Base-by-base conservation (phyloP, 2,797 vertebrate species). In the Neosalanx taihuensis region DNA sequence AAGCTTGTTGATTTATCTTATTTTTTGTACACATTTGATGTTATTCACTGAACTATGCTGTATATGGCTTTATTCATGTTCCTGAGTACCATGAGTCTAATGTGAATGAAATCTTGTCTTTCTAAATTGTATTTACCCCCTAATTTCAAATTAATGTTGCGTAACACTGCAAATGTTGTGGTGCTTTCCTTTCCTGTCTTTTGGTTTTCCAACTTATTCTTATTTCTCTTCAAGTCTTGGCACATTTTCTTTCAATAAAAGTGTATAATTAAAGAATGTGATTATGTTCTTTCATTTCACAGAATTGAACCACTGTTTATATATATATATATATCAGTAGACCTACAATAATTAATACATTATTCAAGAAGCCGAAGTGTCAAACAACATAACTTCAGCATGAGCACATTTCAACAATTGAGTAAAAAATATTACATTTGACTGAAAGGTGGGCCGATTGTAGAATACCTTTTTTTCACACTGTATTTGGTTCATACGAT, bases 221-320 rank as follows among this genome's bases (percentile, higher is more conserved):
- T 76, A 68, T 81, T 73, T 83, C 67, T 78, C 53, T 59, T 89
- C 79, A 88, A 88, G 91, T 85, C 75, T 87, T 70, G 89, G 81
- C 90, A 86, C 87, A 85, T 81, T 86, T 80, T 84, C 87, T 91
- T 92, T 90, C 80, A 94, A 92, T 92, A 89, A 93, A 93, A 89
- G 20, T 65, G n/a, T 68, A 74, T 72, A 80, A 80, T 51, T 51
- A 63, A 29, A 61, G 33, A 2, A 17, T 51, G 35, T 60, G 12
- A 4, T 63, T 35, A 15, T 17, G 6, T 3, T n/a, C 6, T 63
- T 18, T 18, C 23, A 6, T n/a, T 29, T 18, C 18, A 31, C 13
- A 12, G 37, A 41, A 41, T 41, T 41, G 10, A 12, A 41, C 37
- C 37, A 41, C 37, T 2, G 33, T 62, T 61, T 61, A 1, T 20